These are phyloP conservation scores for Aleiodes sp. DNA, from an alignment of 1,140 invertebrate species.

Conservation along the genomic window DNA sequence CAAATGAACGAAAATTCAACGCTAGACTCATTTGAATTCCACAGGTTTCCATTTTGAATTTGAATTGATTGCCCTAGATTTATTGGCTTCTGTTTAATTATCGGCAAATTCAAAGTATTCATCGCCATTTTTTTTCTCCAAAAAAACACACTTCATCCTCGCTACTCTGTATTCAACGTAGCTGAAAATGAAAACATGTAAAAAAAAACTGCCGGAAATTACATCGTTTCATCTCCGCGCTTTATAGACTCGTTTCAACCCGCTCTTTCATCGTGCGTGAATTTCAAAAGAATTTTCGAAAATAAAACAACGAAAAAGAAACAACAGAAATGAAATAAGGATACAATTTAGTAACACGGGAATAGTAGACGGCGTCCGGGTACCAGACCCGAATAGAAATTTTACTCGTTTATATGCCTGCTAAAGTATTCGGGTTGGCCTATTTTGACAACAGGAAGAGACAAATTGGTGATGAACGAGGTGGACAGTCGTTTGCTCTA, in stretches of 20 bases:
- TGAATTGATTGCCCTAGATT: too few relatives aligned
- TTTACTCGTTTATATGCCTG: neutral
- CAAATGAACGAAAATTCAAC: too few relatives aligned
- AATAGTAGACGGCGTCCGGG: neutral
- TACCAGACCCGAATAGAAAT: conserved; percentile 3
- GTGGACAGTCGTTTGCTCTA: neutral
- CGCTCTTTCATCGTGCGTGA: neutral
- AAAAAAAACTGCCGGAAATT: conserved; percentile 7
- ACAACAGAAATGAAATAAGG: neutral
- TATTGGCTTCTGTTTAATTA: too few relatives aligned
- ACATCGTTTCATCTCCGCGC: neutral
- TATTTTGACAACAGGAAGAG: conserved; percentile 39
- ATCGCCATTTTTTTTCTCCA: too few relatives aligned
- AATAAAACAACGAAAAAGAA: neutral
- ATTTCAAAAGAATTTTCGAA: neutral
- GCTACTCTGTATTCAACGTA: too few relatives aligned
- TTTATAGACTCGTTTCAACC: neutral
- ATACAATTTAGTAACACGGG: neutral
- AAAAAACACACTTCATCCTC: too few relatives aligned
- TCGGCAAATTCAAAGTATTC: too few relatives aligned
- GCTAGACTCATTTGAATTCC: too few relatives aligned
- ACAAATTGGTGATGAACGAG: conserved; percentile 40
- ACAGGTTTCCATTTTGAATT: too few relatives aligned
- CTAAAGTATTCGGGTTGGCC: conserved; percentile 4
- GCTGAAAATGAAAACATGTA: too few relatives aligned